These are phyloP conservation scores for Sesia apiformis DNA, from an alignment of 2,888 invertebrate genomes.

Conservation along the genomic window DNA sequence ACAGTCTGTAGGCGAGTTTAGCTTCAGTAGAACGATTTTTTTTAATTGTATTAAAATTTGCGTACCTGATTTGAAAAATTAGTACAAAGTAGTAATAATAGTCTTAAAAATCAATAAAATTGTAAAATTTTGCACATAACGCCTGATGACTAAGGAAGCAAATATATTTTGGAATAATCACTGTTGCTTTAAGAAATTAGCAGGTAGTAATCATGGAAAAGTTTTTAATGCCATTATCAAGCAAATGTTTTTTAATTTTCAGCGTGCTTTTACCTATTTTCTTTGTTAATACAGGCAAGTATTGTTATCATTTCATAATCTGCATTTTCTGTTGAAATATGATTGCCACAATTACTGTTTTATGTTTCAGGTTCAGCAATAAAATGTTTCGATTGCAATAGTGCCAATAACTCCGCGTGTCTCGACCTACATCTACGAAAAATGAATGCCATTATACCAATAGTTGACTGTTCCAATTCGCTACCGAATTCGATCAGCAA, in stretches of 20 bases:
- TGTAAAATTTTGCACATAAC: too few species aligned
- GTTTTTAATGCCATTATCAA: background rate
- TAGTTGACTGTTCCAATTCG: constrained; percentile 41
- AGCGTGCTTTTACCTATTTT: constrained; percentile 27
- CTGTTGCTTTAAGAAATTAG: too few species aligned
- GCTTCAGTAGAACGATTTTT: constrained; percentile 18
- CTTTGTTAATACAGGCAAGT: constrained; percentile 33
- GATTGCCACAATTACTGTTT: background rate
- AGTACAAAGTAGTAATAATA: too few species aligned
- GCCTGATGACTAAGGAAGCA: too few species aligned
- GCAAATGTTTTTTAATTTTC: constrained; percentile 9
- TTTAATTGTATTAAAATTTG: background rate
- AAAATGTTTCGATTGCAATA: constrained; percentile 83
- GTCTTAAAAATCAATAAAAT: too few species aligned
- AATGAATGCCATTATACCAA: constrained; percentile 59
- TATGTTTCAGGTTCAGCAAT: constrained; percentile 61
- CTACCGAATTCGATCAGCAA: constrained; percentile 30
- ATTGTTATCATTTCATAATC: constrained; percentile 5
- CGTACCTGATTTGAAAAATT: too few species aligned
- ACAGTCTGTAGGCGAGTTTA: constrained; percentile 28
- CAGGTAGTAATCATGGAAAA: background rate
- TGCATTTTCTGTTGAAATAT: background rate
- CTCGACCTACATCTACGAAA: constrained; percentile 68
- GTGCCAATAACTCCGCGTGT: constrained; percentile 78
- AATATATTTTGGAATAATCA: too few species aligned